These are phyloP conservation scores for Pocillopora damicornis DNA, from an alignment of 64 coral and sea anemone genomes.

Conservation along the genomic window DNA sequence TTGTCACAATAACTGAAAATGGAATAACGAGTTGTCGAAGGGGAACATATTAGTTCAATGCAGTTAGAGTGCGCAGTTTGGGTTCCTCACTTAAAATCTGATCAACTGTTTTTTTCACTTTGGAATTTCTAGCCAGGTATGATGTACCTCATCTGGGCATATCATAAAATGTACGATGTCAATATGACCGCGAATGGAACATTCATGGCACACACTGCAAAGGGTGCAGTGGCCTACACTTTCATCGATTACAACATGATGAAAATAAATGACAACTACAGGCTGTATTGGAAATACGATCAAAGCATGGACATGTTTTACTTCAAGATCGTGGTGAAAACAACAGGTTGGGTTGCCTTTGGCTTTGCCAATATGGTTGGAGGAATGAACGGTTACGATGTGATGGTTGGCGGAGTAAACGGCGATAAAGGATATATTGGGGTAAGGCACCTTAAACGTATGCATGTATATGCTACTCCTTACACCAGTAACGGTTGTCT, in stretches of 20 bases:
- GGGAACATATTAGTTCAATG: neutral
- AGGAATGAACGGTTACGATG: neutral
- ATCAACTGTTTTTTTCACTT: neutral
- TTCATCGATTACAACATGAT: neutral
- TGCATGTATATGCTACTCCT: too few relatives aligned
- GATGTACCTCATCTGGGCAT: neutral
- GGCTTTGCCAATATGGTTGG: neutral
- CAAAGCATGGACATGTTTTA: neutral
- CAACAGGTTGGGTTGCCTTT: neutral
- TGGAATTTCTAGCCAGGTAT: neutral
- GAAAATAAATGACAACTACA: neutral
- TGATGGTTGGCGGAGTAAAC: neutral
- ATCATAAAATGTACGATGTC: neutral
- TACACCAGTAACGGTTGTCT: too few relatives aligned
- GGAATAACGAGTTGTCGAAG: too few relatives aligned
- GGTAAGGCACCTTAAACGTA: neutral
- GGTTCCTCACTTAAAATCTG: neutral
- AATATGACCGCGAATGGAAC: neutral
- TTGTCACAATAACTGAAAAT: too few relatives aligned
- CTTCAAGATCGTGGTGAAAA: neutral
- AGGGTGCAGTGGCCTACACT: neutral
- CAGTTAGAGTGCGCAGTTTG: neutral
- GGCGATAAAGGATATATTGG: neutral
- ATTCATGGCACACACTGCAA: neutral
- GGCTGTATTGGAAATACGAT: neutral